Base-by-base conservation (phyloP, 2,113 vertebrate species). In the Corvus moneduloides region DNA sequence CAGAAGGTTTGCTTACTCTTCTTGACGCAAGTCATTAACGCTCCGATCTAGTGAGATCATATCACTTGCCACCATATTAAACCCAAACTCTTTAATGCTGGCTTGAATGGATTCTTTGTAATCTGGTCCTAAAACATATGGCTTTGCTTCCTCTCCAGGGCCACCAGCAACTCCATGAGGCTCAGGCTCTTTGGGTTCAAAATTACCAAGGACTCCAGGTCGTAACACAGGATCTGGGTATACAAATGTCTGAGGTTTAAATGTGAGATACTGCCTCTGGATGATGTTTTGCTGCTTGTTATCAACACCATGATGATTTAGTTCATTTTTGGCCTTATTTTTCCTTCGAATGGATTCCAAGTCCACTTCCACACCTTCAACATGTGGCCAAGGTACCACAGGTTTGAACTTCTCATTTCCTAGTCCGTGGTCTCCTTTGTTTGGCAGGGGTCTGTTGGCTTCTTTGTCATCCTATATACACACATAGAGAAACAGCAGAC, bases 31-130 rank as follows among this genome's bases (percentile, higher is more conserved):
- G 94, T 99, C 99, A 87, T 97, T 98, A 96, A 99, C 97, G 24
- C 98, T 99, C 90, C 99, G 98, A 97, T 99, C 99, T 96, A 99
- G 97, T 1, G 99, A 99, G 98, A 99, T 99, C 99, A 99, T 99
- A 93, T 99, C 99, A 86, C 99, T 99, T 52, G 99, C 99, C 94
- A 99, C 99, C 99, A 99, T 99, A 97, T 99, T 99, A 98, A 99
- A 99, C 91, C 99, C 99, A 97, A 99, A 99, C 96, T 99, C 99
- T 95, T 99, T 99, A 97, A 99, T 98, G 97, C 99, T 99, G 95
- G 98, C 98, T 98, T 99, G 99, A 96, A 99, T 79, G 1, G 98
- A 95, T 14, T 99, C 98, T 96, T 99, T 99, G 97, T 99, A 99
- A 94, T 99, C 99, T 52, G 98, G 93, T 92, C 99, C 99, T 85